These are phyloP conservation scores for Molossus alvarezi DNA, from an alignment of 2,797 vertebrate species.

Conservation along the genomic window DNA sequence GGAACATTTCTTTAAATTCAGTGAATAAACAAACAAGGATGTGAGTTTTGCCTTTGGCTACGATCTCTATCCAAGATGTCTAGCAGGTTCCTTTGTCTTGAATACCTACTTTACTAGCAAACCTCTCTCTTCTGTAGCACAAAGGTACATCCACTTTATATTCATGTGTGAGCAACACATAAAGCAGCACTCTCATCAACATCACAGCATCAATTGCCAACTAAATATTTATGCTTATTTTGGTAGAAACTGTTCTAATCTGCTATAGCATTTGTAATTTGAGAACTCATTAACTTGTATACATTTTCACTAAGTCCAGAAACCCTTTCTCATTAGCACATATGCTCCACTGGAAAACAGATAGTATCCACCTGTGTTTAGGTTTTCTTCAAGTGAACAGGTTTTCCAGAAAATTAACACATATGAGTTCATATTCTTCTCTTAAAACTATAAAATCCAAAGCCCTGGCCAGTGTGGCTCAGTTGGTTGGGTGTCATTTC, in stretches of 20 bases:
- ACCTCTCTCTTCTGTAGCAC: not conserved
- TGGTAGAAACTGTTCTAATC: constrained; percentile 31
- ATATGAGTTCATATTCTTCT: not conserved
- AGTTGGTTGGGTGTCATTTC: too few relatives aligned
- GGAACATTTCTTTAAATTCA: not conserved
- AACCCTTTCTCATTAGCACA: constrained; percentile 78
- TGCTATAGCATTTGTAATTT: constrained; percentile 61
- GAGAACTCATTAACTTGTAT: constrained; percentile 70
- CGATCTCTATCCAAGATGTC: not conserved
- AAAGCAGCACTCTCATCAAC: constrained; percentile 74
- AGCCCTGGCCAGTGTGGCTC: too few relatives aligned
- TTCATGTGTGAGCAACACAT: constrained; percentile 11
- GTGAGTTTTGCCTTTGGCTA: not conserved
- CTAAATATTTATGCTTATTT: constrained; percentile 85
- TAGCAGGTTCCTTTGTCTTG: not conserved
- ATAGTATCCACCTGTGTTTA: constrained; percentile 69
- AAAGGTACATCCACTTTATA: not conserved
- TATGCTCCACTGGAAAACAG: constrained; percentile 67
- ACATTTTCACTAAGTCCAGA: constrained; percentile 82
- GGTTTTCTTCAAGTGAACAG: constrained; percentile 66
- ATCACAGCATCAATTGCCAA: constrained; percentile 79
- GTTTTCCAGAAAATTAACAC: constrained; percentile 4
- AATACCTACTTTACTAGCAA: not conserved
- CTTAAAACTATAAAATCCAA: constrained; percentile 59
- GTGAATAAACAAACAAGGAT: not conserved